A percentile compares a stretch with the other conserved stretches of the same genome.
These are phyloP conservation scores for Andrena haemorrhoa DNA, from an alignment of 2,888 invertebrate species.

Conservation along the genomic window DNA sequence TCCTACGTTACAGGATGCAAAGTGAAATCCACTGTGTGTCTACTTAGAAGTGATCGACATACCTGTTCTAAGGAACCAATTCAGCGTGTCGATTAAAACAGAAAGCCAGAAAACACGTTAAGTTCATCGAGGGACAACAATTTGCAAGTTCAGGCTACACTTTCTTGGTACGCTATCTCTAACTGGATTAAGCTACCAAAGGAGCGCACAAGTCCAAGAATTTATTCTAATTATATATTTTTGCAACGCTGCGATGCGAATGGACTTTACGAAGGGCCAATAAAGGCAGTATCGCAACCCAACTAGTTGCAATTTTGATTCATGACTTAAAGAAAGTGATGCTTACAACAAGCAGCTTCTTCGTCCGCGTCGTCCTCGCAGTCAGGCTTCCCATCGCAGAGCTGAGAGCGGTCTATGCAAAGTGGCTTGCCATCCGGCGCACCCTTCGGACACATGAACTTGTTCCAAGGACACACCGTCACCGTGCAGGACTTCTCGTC, in stretches of 20 bases:
- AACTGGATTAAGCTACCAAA: background rate
- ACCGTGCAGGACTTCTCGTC: slow-evolving; percentile 95
- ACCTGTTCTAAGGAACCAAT: slow-evolving; percentile 42
- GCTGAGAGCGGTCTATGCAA: slow-evolving; percentile 94
- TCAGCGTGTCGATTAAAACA: slow-evolving; percentile 18
- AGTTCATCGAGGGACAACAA: background rate
- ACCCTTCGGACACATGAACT: slow-evolving; percentile 95
- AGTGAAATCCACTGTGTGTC: background rate
- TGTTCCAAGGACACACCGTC: slow-evolving; percentile 94
- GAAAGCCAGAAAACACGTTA: background rate
- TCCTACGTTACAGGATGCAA: background rate
- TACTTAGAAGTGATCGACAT: background rate
- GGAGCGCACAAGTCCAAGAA: background rate
- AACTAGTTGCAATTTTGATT: background rate
- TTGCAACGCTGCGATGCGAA: no score
- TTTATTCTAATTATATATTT: no score
- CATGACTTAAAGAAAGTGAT: background rate
- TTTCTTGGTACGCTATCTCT: background rate
- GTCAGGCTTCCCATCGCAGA: slow-evolving; percentile 96
- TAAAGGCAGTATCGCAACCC: no score
- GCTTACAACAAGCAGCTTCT: slow-evolving; percentile 94
- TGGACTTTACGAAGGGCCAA: no score
- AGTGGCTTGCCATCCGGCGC: slow-evolving; percentile 90
- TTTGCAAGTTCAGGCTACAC: no score
- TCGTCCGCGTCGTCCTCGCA: slow-evolving; percentile 97